Conservation (phyloP, 2,797 vertebrate genomes). For the Rhynchotus rufescens region DNA sequence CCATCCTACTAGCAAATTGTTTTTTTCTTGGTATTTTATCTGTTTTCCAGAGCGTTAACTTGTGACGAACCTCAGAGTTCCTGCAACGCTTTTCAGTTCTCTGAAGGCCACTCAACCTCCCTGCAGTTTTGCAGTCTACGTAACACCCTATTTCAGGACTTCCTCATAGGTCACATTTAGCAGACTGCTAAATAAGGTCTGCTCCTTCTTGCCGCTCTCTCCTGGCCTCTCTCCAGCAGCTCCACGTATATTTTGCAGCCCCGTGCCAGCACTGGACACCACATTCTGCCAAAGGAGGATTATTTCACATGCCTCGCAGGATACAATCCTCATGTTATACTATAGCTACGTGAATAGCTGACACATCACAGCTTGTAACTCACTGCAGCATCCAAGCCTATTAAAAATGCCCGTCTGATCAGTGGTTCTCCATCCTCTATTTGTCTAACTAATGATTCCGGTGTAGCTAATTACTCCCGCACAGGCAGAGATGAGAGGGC, state of each 20-base stretch:
- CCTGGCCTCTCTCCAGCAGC: slow-evolving; percentile 23
- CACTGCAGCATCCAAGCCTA: not conserved
- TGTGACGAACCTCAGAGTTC: not conserved
- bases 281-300: slow-evolving; percentile 36
- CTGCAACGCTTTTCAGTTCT: not conserved
- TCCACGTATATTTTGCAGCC: not conserved
- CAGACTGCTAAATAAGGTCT: not conserved
- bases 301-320: slow-evolving; percentile 14
- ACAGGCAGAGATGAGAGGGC: not conserved
- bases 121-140: not conserved
- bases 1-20: not conserved
- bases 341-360: not conserved
- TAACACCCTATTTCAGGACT: not conserved
- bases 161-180: not conserved
- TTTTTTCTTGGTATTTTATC: not conserved
- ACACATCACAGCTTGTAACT: not conserved
- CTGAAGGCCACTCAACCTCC: not conserved
- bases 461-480: not conserved
- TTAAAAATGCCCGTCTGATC: not conserved
- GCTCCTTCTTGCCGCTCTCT: not conserved
- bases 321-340: not conserved
- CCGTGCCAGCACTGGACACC: slow-evolving; percentile 15
- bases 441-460: not conserved
- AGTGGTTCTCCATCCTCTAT: not conserved
- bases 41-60: too few relatives aligned